Evolutionary conservation across 2,113 vertebrate genomes (phyloP).

Genomic region (Fulmarus glacialis): DNA sequence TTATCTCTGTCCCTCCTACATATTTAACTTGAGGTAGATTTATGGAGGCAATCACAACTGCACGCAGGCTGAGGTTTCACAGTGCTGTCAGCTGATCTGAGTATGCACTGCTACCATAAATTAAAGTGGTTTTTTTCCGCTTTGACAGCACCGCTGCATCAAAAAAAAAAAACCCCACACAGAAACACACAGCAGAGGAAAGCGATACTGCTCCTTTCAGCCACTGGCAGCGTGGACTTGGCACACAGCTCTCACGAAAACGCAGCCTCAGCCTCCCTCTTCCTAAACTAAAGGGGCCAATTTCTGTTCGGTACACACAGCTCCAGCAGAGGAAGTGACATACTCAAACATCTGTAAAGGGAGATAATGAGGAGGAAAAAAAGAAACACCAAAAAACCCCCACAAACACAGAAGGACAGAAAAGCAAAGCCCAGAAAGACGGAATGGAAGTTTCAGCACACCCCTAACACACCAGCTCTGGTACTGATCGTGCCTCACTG

Average conservation of each 20-base stretch:
- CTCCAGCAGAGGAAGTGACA: background rate
- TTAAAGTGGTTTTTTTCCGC: background rate
- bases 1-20: background rate
- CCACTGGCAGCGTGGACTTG: background rate
- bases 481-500: background rate
- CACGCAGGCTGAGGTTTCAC: background rate
- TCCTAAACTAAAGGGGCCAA: background rate
- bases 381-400: background rate
- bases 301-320: background rate
- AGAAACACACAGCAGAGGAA: background rate
- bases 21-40: background rate
- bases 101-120: background rate
- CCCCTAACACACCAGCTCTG: background rate
- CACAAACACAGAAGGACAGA: background rate
- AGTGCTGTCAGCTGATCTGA: background rate
- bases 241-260: background rate
- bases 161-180: background rate
- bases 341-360: background rate
- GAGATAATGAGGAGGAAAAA: background rate
- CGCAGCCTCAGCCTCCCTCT: fast-evolving
- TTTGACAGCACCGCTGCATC: background rate
- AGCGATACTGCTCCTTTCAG: background rate
- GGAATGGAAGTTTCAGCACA: background rate
- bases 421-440: background rate
- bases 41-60: background rate